Evolutionary conservation across 2,113 vertebrate species (phyloP), one percentile per base, ranked within the genome.

Genomic region (Anhinga rufa): DNA sequence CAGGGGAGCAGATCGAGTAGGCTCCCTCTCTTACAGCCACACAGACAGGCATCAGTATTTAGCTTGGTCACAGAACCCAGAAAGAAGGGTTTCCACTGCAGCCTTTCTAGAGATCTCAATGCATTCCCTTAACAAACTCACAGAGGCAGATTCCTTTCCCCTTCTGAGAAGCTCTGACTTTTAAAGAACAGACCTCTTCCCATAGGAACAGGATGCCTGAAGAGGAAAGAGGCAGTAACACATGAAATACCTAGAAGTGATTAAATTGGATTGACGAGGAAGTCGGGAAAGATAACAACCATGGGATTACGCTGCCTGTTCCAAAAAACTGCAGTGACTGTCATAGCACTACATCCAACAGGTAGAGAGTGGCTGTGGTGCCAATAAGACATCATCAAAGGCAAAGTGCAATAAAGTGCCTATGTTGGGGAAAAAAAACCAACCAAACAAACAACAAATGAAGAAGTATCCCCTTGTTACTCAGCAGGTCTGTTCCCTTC

Each of bases 231-330:
- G 65, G 92, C 62, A 89, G 84, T 64, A 92, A 80, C 51, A 96
- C 71, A 85, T 74, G 70, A 93, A 95, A 92, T 82, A 92, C 70
- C 83, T 85, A 85, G 21, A 61, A 91, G 48, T 64, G 81, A 96
- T 87, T 96, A 94, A 93, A 77, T 71, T 74, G 40, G 81, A 95
- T 66, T 92, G 89, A 95, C 14, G 15, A 96, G 58, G 78, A 89
- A 94, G 81, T 92, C 89, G 82, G 71, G 38, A 92, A 92, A 80
- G 74, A 89, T 70, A 94, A 96, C 51, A 89, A 90, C 81, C 29
- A 62, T 55, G 42, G 89, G 77, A 96, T 89, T 91, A 89, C 0
- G 0, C 70, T 79, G 91, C 76, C 95, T 92, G 14, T 93, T 95
- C 72, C 74, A 84, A 88, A 94, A 93, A 89, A 28, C n/a, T 82